Base-by-base conservation (phyloP, 2,113 vertebrate genomes). In the Tragelaphus buxtoni region DNA sequence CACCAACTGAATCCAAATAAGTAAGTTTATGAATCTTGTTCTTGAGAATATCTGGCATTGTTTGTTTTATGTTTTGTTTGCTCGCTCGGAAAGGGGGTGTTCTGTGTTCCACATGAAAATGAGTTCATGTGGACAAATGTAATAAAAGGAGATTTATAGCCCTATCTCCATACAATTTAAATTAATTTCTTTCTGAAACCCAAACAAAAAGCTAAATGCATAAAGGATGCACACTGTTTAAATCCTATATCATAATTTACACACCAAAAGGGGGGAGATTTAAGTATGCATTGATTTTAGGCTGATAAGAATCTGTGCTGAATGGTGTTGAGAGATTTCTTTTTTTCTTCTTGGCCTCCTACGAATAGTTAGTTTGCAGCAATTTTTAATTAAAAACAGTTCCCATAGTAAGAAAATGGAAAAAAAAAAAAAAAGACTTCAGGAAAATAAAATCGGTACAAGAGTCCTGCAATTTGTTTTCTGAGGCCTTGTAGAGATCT, bases 301-400 rank as follows among this genome's bases (percentile, higher is more conserved):
- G 87, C 86, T 97, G 98, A 97, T 97, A 98, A 98, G 96, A 96
- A 98, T 98, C 97, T 94, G 60, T 91, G 93, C 79, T 94, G 96
- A 98, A 97, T 98, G 97, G 96, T 98, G 95, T 94, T 53, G 96
- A 97, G 94, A 85, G 60, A 89, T 93, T 97, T 97, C 96, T 97
- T 97, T 93, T 61, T 93, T 60, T 83, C 89, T 91, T 5, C 81
- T 53, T 94, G 97, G 97, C 95, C 97, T 98, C 98, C 87, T 97
- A 98, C 91, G 92, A 98, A 98, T 96, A 98, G 98, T 98, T 98
- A 98, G 98, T 98, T 98, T 98, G 97, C 95, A 98, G 98, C 97
- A 97, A 98, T 98, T 99, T 98, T 98, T 98, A 99, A 99, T 98
- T 98, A 98, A 99, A 98, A 99, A 97, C 98, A 99, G 98, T 97